phyloP scores from a whole-genome alignment of 2,797 vertebrate species.

The Monodelphis domestica region DNA sequence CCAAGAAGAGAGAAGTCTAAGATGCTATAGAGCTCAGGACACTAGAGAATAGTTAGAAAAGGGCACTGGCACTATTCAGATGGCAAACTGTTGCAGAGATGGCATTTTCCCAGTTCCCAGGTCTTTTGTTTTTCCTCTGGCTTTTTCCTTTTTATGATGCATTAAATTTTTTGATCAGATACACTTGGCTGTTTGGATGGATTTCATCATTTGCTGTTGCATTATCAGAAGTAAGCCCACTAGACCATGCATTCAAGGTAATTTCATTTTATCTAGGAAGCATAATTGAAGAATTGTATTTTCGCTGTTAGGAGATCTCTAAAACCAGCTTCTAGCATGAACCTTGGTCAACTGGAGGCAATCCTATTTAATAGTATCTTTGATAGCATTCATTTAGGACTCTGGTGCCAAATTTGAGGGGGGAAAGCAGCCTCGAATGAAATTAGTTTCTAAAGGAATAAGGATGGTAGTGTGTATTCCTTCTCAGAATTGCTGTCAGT shows the following conservation, averaged over 20 bases:
- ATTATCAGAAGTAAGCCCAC: constrained; percentile 73
- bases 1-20: neutral
- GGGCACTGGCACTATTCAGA: constrained; percentile 33
- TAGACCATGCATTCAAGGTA: constrained; percentile 81
- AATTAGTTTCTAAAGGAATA: constrained; percentile 80
- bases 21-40: neutral
- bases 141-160: constrained; percentile 65
- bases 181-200: constrained; percentile 69
- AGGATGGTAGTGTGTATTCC: constrained; percentile 49
- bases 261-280: constrained; percentile 82
- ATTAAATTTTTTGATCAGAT: constrained; percentile 76
- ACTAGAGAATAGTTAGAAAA: neutral
- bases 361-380: constrained; percentile 80
- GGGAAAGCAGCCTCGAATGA: constrained; percentile 71
- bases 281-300: constrained; percentile 82
- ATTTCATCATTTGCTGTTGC: constrained; percentile 78
- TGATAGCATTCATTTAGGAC: constrained; percentile 80
- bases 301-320: constrained; percentile 79
- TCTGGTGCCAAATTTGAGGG: constrained; percentile 67
- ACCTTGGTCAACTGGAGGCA: constrained; percentile 80
- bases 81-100: constrained; percentile 52
- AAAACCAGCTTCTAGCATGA: constrained; percentile 77
- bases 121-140: constrained; percentile 72
- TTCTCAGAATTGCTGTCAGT: constrained; percentile 74
- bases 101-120: constrained; percentile 66